Conservation (phyloP, 2,797 vertebrate genomes). For the Limosa lapponica region DNA sequence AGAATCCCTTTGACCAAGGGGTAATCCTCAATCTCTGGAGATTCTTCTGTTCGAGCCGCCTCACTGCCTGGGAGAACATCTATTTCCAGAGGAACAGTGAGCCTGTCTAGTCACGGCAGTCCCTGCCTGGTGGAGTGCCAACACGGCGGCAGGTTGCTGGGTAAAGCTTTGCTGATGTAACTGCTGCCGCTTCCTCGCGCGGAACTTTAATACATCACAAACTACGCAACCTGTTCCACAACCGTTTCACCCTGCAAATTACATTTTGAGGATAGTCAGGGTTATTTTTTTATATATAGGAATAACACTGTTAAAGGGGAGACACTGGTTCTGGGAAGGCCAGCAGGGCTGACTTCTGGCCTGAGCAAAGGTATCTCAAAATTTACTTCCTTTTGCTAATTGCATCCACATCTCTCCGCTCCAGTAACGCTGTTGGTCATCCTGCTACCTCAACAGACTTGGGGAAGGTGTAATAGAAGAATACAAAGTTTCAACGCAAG, state of each 20-base stretch:
- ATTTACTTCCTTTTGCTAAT: not conserved
- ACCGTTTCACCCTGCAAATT: not conserved
- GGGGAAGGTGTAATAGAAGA: not conserved
- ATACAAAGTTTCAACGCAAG: not conserved
- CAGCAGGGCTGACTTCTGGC: not conserved
- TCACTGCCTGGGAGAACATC: slow-evolving; percentile 88
- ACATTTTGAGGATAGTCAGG: not conserved
- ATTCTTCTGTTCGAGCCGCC: slow-evolving; percentile 90
- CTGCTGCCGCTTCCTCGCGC: not conserved
- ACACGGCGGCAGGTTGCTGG: not conserved
- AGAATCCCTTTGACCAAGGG: slow-evolving; percentile 94
- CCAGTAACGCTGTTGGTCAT: not conserved
- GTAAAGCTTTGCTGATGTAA: not conserved
- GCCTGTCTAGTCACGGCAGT: slow-evolving; percentile 73
- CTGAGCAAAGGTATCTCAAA: not conserved
- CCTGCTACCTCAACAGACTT: not conserved
- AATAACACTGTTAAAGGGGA: not conserved
- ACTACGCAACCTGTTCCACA: not conserved
- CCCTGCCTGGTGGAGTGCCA: not conserved
- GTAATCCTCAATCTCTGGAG: slow-evolving; percentile 87
- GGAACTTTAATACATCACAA: not conserved
- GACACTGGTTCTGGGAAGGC: not conserved
- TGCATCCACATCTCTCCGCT: not conserved
- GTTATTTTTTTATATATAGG: not conserved
- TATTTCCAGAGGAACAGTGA: slow-evolving; percentile 82